These are phyloP conservation scores for Rhopalosiphum padi DNA, from an alignment of 1,140 invertebrate genomes.

Conservation along the genomic window DNA sequence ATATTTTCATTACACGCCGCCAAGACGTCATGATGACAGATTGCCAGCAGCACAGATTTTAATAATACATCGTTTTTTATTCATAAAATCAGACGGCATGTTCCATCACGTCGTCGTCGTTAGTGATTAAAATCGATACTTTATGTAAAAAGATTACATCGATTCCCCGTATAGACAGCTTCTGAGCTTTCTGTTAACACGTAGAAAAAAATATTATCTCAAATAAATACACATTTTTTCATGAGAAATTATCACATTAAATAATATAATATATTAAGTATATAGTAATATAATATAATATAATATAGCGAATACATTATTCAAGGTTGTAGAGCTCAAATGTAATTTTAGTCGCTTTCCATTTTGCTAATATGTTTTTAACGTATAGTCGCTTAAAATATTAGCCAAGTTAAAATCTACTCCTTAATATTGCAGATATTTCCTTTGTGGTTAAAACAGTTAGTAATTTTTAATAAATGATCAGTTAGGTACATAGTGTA, in stretches of 20 bases:
- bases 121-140: neutral
- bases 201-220: neutral
- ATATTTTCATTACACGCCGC: neutral
- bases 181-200: neutral
- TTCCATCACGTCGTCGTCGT: neutral
- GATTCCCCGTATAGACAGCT: neutral
- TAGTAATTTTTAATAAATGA: neutral
- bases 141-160: neutral
- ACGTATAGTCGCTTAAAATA: neutral
- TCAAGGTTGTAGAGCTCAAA: neutral
- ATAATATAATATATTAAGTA: neutral
- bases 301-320: neutral
- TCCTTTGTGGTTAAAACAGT: neutral
- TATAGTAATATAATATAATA: neutral
- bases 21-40: neutral
- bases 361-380: neutral
- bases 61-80: slow-evolving; percentile 5
- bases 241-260: neutral
- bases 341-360: neutral
- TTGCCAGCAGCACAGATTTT: neutral
- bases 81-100: neutral
- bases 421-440: neutral
- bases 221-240: neutral
- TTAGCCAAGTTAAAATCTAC: neutral
- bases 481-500: too few species aligned